A percentile compares a stretch with the other conserved stretches of the same genome.
phyloP scores from a whole-genome alignment of 2,888 invertebrate species.

The Ceriagrion tenellum region DNA sequence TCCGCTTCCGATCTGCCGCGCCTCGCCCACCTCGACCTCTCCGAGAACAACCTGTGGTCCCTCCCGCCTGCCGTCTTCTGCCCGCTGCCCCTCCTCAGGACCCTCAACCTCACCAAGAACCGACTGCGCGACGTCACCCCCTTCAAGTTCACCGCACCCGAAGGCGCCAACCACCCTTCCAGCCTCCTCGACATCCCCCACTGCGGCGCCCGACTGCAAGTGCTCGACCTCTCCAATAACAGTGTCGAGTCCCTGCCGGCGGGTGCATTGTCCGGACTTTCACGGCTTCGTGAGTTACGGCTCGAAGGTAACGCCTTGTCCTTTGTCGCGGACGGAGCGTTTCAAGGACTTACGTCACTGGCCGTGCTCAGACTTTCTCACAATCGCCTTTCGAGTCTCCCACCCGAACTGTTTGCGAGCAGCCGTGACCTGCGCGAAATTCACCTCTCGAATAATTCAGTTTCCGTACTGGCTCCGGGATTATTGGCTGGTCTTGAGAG shows the following conservation, averaged over 20 bases:
- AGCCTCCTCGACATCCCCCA: conserved; percentile 77
- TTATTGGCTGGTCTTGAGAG: conserved; percentile 88
- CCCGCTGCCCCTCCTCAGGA: conserved; percentile 86
- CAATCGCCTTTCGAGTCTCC: conserved; percentile 89
- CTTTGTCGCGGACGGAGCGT: conserved; percentile 87
- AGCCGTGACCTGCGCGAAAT: conserved; percentile 89
- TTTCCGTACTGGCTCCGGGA: conserved; percentile 89
- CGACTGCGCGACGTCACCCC: conserved; percentile 87
- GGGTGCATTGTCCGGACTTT: conserved; percentile 85
- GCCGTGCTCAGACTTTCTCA: conserved; percentile 88
- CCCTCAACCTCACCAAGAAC: conserved; percentile 89
- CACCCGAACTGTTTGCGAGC: conserved; percentile 90
- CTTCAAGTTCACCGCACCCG: conserved; percentile 84
- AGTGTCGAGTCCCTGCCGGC: conserved; percentile 87
- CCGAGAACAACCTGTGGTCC: conserved; percentile 89
- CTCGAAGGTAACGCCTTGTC: conserved; percentile 88
- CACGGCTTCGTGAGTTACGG: conserved; percentile 86
- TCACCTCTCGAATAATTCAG: conserved; percentile 89
- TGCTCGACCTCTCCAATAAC: conserved; percentile 88
- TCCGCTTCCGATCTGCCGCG: conserved; percentile 85
- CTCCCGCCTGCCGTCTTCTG: conserved; percentile 89
- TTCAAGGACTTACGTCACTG: conserved; percentile 87
- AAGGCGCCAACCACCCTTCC: conserved; percentile 78
- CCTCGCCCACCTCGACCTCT: conserved; percentile 87
- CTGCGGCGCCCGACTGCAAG: conserved; percentile 85